A percentile compares a stretch with the other conserved stretches of the same genome.
Conservation (phyloP, 2,888 invertebrate genomes). For the Lycocerus yunnanus region DNA sequence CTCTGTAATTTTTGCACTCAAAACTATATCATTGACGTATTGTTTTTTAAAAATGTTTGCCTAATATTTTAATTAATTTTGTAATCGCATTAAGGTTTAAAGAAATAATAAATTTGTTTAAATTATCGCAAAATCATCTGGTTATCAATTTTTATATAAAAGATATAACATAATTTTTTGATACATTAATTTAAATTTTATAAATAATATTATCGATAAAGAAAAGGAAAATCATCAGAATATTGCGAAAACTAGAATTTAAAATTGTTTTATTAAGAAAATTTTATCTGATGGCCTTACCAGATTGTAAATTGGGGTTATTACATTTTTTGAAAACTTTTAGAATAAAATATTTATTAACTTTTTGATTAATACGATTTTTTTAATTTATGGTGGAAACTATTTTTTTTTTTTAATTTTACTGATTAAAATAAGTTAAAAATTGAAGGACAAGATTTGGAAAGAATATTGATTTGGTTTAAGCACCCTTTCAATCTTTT, state of each 20-base stretch:
- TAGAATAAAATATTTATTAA: not conserved
- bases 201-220: not conserved
- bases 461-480: not conserved
- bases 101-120: not conserved
- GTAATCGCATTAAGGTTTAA: too few species aligned
- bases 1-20: too few species aligned
- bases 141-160: not conserved
- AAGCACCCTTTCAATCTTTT: not conserved
- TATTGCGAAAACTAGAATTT: not conserved
- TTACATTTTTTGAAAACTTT: not conserved
- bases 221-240: not conserved
- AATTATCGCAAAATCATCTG: not conserved
- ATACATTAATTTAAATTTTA: not conserved
- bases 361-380: not conserved
- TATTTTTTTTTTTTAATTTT: not conserved
- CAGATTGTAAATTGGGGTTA: not conserved
- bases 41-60: too few species aligned
- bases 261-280: not conserved
- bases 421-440: not conserved
- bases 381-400: not conserved
- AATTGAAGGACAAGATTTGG: not conserved
- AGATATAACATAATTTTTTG: not conserved
- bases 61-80: too few species aligned
- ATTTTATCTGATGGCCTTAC: not conserved
- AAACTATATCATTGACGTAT: too few species aligned